Base-by-base conservation (phyloP, 2,888 invertebrate species). In the Lithodes maja region DNA sequence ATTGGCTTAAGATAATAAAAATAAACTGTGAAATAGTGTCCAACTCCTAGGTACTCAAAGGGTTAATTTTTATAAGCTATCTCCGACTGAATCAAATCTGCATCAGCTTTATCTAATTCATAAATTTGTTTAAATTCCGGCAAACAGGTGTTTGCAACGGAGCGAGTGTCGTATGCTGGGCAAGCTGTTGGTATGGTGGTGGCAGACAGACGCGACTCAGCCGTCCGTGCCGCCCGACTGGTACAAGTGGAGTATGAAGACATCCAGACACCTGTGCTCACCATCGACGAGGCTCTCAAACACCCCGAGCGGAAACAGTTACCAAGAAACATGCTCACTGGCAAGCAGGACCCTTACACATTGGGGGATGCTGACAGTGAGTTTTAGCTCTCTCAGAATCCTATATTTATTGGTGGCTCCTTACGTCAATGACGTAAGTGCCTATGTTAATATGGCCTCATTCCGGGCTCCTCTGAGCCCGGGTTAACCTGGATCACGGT, bases 111-210 rank as follows among this genome's bases (percentile, higher is more conserved):
- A 33, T 33, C 33, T 33, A 33, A 33, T 33, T 33, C 33, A 33
- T 33, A 33, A 33, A 33, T 33, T 33, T 33, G 33, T 33, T 33
- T 33, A 33, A 33, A 33, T 33, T 33, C 33, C 33, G 33, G 33
- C 33, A 33, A 33, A 33, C 78, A 93, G 93, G 91, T 94, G 12
- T 92, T 93, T 85, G 95, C 94, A 85, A 94, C 94, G 91, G 95
- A 95, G 33, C 93, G 93, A 53, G 94, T 96, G 0, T 93, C 94
- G 5, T 97, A 95, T 93, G 95, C 96, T 91, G 96, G 96, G 0
- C 97, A 98, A 93, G 96, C 97, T 0, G 93, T 97, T 2, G 98
- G 96, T 0, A 93, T 97, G 0, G 94, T 98, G 3, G 95, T 96
- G 0, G 97, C 97, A 0, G 95, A 94, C 3, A 95, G 94, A 0